Percentiles rank a stretch among this genome's conserved stretches.
phyloP scores from a whole-genome alignment of 2,113 vertebrate species.

The Smithornis capensis region DNA sequence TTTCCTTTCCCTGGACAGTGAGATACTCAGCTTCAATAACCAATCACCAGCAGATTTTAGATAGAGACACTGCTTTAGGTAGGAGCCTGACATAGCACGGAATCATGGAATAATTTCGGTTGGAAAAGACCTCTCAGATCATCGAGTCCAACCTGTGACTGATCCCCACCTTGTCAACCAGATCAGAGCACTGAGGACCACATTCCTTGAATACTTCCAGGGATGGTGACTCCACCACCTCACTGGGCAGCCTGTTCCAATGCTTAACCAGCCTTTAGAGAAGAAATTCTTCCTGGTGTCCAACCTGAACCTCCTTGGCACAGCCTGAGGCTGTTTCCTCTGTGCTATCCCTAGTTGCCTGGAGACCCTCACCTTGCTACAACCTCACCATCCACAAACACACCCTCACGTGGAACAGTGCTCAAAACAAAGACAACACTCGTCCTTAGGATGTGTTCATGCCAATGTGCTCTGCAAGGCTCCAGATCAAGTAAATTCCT shows the following conservation, averaged over 20 bases:
- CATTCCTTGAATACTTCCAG: fast-evolving
- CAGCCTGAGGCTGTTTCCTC: neutral
- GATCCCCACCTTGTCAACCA: neutral
- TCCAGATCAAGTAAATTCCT: neutral
- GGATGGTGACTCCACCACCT: neutral
- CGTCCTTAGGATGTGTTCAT: neutral
- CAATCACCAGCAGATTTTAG: neutral
- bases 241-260: neutral
- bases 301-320: neutral
- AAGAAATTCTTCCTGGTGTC: neutral
- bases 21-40: neutral
- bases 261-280: neutral
- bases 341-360: neutral
- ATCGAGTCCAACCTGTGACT: fast-evolving
- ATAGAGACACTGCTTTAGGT: neutral
- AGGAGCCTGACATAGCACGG: neutral
- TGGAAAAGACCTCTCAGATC: neutral
- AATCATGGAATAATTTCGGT: neutral
- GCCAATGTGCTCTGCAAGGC: neutral
- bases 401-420: neutral
- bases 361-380: neutral
- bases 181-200: neutral
- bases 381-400: neutral
- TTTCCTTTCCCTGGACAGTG: neutral
- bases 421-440: neutral